phyloP scores from a whole-genome alignment of 2,113 vertebrate species.

The Thunnus maccoyii region DNA sequence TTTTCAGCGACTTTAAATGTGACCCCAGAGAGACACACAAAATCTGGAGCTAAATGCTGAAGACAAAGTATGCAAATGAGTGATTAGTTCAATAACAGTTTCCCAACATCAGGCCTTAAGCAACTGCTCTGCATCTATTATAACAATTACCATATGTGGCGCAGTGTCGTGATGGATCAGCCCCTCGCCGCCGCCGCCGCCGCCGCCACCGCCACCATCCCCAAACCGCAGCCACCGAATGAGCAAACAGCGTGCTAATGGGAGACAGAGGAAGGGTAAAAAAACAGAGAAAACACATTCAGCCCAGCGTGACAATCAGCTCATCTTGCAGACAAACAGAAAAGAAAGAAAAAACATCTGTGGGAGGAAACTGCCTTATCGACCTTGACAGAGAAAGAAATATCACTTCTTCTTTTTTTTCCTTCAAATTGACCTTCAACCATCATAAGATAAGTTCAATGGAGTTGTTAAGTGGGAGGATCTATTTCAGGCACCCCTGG shows the following conservation, averaged over 20 bases:
- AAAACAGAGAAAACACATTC: conserved; percentile 12
- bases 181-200: conserved; percentile 2
- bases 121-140: conserved; percentile 70
- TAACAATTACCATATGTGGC: conserved; percentile 66
- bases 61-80: conserved; percentile 77
- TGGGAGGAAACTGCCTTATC: conserved; percentile 17
- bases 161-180: conserved; percentile 54
- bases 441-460: too few relatives aligned
- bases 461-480: too few relatives aligned
- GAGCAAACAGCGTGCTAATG: conserved; percentile 35
- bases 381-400: conserved; percentile 45
- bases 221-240: not conserved
- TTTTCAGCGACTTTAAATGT: conserved; percentile 36
- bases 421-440: too few relatives aligned
- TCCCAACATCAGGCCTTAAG: conserved; percentile 73
- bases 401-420: not conserved
- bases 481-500: too few relatives aligned
- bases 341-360: conserved; percentile 6
- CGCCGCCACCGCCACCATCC: not conserved
- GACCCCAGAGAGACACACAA: conserved; percentile 51
- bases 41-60: conserved; percentile 52
- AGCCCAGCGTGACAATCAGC: conserved; percentile 29
- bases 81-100: conserved; percentile 74
- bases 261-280: conserved; percentile 28
- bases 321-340: conserved; percentile 8